Base-by-base conservation (phyloP, 2,888 invertebrate genomes). In the Melipona bicolor region DNA sequence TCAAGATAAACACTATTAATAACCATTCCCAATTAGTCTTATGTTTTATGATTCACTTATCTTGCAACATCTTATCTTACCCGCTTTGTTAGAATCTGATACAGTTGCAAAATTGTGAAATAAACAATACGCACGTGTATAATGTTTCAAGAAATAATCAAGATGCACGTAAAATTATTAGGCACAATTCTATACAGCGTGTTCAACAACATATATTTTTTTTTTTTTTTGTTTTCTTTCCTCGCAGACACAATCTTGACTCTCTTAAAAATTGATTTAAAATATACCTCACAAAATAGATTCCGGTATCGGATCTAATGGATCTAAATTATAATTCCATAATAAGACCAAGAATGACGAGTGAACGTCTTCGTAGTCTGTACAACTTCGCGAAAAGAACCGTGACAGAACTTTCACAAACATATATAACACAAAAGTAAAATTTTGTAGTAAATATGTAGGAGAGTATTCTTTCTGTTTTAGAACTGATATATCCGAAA, bases 261-360 rank as follows among this genome's bases (percentile, higher is more conserved):
- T 88, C 90, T 82, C 88, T 90, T 79, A 76, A 89, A 90, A 81
- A 83, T 68, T 82, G 82, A 87, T 59, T 61, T 75, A 89, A 89
- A 86, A 89, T 81, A 89, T 75, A 84, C 69, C 70, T 85, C 85
- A 82, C 88, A 84, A 88, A 90, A 87, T 90, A 89, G 87, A 89
- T 67, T 83, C 82, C 86, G 4, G 32, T 50, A 75, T 77, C 77
- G 88, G 86, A 88, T 83, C 85, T 89, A 87, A 84, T 79, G 79
- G 70, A 83, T 89, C 79, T 76, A 87, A 88, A 89, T 87, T 79
- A 87, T 79, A 81, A 81, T 81, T 74, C 75, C 43, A 43, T 43
- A 56, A 59, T 82, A 85, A 82, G 74, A 87, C 79, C 83, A 79
- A 79, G 75, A 77, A 69, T 61, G 43, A 73, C 56, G 24, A 5